A percentile compares a stretch with the other conserved stretches of the same genome.
Conservation (phyloP, 2,888 invertebrate species). For the Carpatolechia fugitivella region DNA sequence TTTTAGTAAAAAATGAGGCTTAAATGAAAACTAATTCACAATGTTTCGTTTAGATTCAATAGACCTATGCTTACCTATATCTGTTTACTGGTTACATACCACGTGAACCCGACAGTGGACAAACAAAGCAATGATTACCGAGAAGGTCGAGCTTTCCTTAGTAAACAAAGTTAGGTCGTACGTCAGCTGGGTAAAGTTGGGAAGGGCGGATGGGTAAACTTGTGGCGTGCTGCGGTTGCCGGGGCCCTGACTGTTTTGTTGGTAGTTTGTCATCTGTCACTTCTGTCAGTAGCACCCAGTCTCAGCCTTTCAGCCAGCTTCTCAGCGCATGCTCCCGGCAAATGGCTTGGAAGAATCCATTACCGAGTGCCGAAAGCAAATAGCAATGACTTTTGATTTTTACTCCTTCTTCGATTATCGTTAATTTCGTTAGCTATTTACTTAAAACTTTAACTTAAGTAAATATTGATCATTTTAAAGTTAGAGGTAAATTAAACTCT, state of each 20-base stretch:
- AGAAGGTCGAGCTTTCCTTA: neutral
- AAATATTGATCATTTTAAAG: too few relatives aligned
- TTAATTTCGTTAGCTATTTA: too few relatives aligned
- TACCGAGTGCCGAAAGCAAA: too few relatives aligned
- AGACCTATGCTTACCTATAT: too few relatives aligned
- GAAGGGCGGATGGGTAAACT: neutral
- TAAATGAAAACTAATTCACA: too few relatives aligned
- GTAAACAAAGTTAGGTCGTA: neutral
- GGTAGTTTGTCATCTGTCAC: constrained; percentile 9
- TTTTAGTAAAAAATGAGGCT: too few relatives aligned
- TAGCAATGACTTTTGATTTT: too few relatives aligned
- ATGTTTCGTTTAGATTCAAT: too few relatives aligned
- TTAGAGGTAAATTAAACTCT: too few relatives aligned
- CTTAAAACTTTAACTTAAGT: too few relatives aligned
- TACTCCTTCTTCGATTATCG: too few relatives aligned
- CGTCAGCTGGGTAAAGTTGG: neutral
- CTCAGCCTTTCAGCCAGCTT: neutral
- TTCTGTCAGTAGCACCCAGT: neutral
- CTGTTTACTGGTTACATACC: neutral
- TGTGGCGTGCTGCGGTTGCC: neutral
- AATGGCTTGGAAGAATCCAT: neutral
- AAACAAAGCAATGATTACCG: too few relatives aligned
- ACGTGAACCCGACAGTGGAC: neutral
- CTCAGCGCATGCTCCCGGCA: neutral
- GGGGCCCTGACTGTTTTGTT: neutral